Conservation (phyloP, 2,888 invertebrate genomes). For the Drosophila neonasuta region DNA sequence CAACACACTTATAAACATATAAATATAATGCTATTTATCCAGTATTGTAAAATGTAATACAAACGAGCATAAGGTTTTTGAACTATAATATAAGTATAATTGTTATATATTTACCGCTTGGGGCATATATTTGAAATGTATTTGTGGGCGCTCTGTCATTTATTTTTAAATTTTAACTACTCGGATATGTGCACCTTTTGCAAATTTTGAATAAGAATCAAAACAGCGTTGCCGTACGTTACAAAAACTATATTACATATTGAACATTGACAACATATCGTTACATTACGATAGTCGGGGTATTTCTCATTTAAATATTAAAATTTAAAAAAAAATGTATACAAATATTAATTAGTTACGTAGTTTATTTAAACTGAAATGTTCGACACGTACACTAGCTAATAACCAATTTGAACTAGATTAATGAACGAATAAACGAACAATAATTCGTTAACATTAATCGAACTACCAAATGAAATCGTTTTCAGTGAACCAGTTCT, state of each 20-base stretch:
- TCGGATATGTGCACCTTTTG: neutral
- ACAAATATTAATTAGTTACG: conserved; percentile 5
- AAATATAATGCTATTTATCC: neutral
- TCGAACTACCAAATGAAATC: neutral
- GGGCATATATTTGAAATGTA: too few species aligned
- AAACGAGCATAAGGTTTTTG: neutral
- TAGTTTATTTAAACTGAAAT: too few species aligned
- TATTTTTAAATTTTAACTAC: neutral
- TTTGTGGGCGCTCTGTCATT: neutral
- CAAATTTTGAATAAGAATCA: neutral
- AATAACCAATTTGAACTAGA: neutral
- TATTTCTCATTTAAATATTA: neutral
- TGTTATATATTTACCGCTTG: neutral
- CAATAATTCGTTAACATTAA: neutral
- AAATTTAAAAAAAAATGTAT: neutral
- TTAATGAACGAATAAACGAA: neutral
- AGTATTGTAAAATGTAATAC: conserved; percentile 34
- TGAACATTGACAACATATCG: neutral
- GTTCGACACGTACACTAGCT: neutral
- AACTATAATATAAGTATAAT: neutral
- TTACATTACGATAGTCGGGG: neutral
- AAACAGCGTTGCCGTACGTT: neutral
- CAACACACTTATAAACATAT: conserved; percentile 27
- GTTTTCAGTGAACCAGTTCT: conserved; percentile 1
- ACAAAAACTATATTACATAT: neutral